Base-by-base conservation (phyloP, 1,140 invertebrate species). In the Adoxophyes honmai region DNA sequence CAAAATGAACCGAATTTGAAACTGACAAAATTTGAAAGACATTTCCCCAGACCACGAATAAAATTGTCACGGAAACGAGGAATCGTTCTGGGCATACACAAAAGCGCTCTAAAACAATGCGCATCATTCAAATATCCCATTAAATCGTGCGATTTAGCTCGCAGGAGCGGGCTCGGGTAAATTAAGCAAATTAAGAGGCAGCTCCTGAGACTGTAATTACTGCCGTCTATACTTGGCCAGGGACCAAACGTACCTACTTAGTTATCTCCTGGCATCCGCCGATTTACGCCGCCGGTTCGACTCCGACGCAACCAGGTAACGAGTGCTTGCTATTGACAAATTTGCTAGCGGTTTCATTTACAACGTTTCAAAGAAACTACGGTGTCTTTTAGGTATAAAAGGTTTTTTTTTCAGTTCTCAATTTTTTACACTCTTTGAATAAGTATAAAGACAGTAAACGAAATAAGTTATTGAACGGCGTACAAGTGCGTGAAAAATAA, bases 141-240 rank as follows among this genome's bases (percentile, higher is more conserved):
- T 86, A 83, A 80, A 76, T 66, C 70, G 70, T 61, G 60, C 73
- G 80, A 81, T 82, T 83, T 79, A 81, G 72, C 75, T 71, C 65
- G 64, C 65, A 70, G 62, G 61, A 77, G 60, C 63, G 66, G 69
- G 63, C 71, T 71, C 66, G 78, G 67, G 74, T 78, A 80, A 83
- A 86, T 86, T 85, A 81, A 75, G 78, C 74, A 83, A 88, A 86
- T 86, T 83, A 85, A 84, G 81, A 78, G 71, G 63, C 60, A 16
- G 71, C 69, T 73, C 73, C 75, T 81, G 81, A 78, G 76, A 76
- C 66, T 75, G 75, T 79, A 85, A 86, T 86, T 84, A 84, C 71
- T 68, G 66, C 53, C 62, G 68, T 67, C 71, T 74, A 70, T 76
- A 74, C 68, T 86, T 86, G 81, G 79, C 78, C 71, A 70, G 48